These are phyloP conservation scores for Manis crassicaudata DNA, from an alignment of 2,797 vertebrate genomes.

Conservation along the genomic window DNA sequence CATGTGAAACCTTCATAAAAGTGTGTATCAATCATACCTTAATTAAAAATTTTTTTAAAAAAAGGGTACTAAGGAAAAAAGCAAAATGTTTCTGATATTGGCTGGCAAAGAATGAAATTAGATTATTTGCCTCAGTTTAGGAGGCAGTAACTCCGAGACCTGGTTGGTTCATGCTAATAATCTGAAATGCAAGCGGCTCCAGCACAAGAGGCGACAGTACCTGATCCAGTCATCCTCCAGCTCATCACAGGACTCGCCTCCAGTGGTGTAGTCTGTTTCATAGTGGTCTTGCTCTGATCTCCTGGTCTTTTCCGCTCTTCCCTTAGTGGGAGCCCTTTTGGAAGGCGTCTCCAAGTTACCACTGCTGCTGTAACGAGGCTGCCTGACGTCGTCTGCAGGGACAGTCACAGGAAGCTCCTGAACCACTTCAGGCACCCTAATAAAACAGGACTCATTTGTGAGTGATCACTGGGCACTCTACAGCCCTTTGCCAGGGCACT, in stretches of 20 bases:
- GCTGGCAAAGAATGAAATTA: background rate
- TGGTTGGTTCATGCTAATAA: accelerated
- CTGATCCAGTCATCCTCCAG: slow-evolving; percentile 92
- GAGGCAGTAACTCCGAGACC: background rate
- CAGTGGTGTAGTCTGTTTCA: slow-evolving; percentile 92
- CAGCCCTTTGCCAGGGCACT: background rate
- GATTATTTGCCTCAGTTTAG: background rate
- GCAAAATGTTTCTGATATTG: background rate
- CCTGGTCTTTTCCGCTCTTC: slow-evolving; percentile 76
- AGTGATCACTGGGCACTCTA: background rate
- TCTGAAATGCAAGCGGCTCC: accelerated
- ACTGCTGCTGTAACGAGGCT: slow-evolving; percentile 77
- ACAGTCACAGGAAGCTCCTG: slow-evolving; percentile 73
- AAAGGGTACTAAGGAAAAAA: background rate
- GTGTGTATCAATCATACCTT: too few species aligned
- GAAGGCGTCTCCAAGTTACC: slow-evolving; percentile 81
- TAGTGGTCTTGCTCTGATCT: slow-evolving; percentile 86
- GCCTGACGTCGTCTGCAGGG: slow-evolving; percentile 72
- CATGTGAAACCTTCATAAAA: too few species aligned
- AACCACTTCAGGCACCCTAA: slow-evolving; percentile 77
- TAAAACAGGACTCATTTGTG: background rate
- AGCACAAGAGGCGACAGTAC: slow-evolving; percentile 75
- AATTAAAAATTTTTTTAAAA: background rate
- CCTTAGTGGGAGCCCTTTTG: slow-evolving; percentile 84
- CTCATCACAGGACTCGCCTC: slow-evolving; percentile 93